Evolutionary conservation across 2,113 vertebrate genomes (phyloP), one percentile per base, ranked within the genome.

Genomic region (Larimichthys crocea): DNA sequence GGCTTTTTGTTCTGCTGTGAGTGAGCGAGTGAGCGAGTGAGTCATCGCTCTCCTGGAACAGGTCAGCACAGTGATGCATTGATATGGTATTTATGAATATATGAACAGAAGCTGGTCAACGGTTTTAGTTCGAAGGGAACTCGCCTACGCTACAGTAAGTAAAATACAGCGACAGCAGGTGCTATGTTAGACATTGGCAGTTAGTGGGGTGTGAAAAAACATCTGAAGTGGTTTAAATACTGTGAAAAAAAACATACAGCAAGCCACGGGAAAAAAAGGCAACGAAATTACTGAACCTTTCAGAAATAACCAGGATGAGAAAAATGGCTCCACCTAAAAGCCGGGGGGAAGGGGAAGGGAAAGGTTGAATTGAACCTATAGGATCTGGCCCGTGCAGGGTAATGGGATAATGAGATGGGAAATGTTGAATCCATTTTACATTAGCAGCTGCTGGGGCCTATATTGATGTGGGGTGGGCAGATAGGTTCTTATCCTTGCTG

Each of bases 381-480:
- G 78, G 79, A 74, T 59, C 22, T 2, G 52, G 65, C 53, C 67
- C 48, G 9, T 61, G 56, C 9, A 26, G 42, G 77, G 65, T 84
- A 86, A 89, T 66, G 60, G 16, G 74, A 20, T 91, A 92, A 93
- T 62, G 80, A 90, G 85, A 72, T 60, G 44, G 87, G 86, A 89
- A 90, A 88, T 76, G 84, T 90, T 89, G 68, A 81, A 88, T 90
- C 87, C 53, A 84, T 91, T 92, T 80, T 67, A 85, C 71, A 87
- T 89, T 70, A 85, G 70, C 64, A 44, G 81, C 83, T 84, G 81
- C 50, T 62, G 56, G 59, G 15, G 68, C 16, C 50, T 35, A 7
- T 83, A 89, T 89, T 82, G 89, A 90, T 52, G 31, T 26, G 29
- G 20, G 62, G 35, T 42, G 72, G 65, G 80, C 40, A 69, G 88